These are phyloP conservation scores for Spilosoma lubricipeda DNA, from an alignment of 2,888 invertebrate genomes.

Conservation along the genomic window DNA sequence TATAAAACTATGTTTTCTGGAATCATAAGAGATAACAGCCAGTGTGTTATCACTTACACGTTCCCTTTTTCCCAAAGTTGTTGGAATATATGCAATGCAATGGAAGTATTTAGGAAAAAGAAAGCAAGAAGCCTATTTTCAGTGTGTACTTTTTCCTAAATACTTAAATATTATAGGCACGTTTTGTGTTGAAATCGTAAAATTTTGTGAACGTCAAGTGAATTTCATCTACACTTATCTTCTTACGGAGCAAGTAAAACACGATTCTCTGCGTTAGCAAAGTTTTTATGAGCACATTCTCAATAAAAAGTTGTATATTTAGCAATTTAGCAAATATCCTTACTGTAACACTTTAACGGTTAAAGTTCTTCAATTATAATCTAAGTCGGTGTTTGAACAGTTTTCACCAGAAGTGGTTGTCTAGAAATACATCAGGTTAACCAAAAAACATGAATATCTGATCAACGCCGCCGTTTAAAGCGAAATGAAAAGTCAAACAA, in stretches of 20 bases:
- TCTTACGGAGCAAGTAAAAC: slow-evolving; percentile 1
- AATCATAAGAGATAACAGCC: not conserved
- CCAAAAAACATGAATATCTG: no score
- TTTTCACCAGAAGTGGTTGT: not conserved
- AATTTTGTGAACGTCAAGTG: slow-evolving; percentile 7
- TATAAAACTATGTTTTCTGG: not conserved
- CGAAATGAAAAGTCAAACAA: no score
- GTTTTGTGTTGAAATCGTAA: slow-evolving; percentile 10
- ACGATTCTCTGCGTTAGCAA: not conserved
- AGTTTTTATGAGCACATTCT: not conserved
- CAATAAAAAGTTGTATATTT: not conserved
- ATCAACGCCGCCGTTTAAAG: no score
- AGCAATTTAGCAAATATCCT: not conserved
- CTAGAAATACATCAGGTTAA: not conserved
- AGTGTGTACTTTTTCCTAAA: not conserved
- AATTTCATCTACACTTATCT: slow-evolving; percentile 9
- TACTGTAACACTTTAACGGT: not conserved
- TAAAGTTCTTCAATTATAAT: not conserved
- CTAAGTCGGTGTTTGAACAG: not conserved
- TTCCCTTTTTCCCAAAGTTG: not conserved
- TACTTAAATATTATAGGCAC: slow-evolving; percentile 3
- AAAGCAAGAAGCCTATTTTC: not conserved
- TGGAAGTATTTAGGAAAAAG: no score
- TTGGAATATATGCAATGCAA: not conserved
- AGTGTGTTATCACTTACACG: not conserved